A percentile compares a stretch with the other conserved stretches of the same genome.
Conservation (phyloP, 2,888 invertebrate genomes). For the Formica aserva region DNA sequence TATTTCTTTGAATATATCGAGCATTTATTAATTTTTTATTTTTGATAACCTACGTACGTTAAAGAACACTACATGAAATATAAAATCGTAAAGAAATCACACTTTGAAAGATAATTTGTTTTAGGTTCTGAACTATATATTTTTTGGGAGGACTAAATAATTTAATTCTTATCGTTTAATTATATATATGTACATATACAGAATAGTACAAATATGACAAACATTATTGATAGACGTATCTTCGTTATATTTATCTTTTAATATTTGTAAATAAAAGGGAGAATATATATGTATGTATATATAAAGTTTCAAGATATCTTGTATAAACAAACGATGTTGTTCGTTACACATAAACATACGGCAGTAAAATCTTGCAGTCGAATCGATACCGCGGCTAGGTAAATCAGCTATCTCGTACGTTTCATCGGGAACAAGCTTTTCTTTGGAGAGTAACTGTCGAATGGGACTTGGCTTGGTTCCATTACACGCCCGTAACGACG, state of each 20-base stretch:
- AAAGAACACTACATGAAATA: neutral
- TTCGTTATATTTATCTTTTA: neutral
- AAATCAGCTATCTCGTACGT: slow-evolving; percentile 7
- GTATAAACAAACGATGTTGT: slow-evolving; percentile 3
- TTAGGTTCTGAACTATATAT: neutral
- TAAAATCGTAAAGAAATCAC: neutral
- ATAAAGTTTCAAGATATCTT: neutral
- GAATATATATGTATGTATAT: neutral
- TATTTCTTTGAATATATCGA: slow-evolving; percentile 11
- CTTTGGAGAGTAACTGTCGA: slow-evolving; percentile 64
- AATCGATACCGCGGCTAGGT: neutral
- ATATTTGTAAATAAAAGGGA: neutral
- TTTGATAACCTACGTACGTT: slow-evolving; percentile 44
- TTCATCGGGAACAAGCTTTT: slow-evolving; percentile 43
- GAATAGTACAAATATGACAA: neutral
- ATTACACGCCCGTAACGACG: slow-evolving; percentile 66
- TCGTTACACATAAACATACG: neutral
- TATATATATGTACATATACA: neutral
- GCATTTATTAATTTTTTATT: slow-evolving; percentile 46
- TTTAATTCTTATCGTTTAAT: neutral
- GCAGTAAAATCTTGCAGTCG: neutral
- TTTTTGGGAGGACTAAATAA: neutral
- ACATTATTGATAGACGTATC: neutral
- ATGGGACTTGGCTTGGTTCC: slow-evolving; percentile 69
- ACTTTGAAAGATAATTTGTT: neutral